phyloP scores from a whole-genome alignment of 2,888 invertebrate genomes.

The Caenorhabditis sp. region DNA sequence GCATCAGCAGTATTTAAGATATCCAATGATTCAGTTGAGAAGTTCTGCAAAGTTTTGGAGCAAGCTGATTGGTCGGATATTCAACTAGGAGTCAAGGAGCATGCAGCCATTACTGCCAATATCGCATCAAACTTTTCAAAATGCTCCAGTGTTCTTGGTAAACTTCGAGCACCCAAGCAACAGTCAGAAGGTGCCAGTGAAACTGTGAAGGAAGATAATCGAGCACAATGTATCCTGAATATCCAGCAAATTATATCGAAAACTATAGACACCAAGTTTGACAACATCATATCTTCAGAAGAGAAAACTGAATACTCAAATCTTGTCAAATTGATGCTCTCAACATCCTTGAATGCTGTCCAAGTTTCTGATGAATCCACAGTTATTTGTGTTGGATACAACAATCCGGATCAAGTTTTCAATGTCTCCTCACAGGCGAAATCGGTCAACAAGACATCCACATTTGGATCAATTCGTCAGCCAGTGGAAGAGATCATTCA shows the following conservation, averaged over 20 bases:
- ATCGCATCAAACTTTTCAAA: slow-evolving; percentile 10
- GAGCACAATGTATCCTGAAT: background rate
- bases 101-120: slow-evolving; percentile 6
- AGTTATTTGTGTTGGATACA: background rate
- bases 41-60: slow-evolving; percentile 22
- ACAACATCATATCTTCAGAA: background rate
- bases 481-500: slow-evolving; percentile 26
- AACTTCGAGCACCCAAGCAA: slow-evolving; percentile 11
- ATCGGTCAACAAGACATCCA: background rate
- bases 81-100: slow-evolving; percentile 11
- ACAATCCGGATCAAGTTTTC: background rate
- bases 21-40: slow-evolving; percentile 13
- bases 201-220: background rate
- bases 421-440: background rate
- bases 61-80: slow-evolving; percentile 27
- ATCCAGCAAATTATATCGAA: slow-evolving; percentile 2
- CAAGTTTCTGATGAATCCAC: background rate
- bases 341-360: background rate
- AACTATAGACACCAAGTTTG: background rate
- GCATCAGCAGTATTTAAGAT: slow-evolving; percentile 17
- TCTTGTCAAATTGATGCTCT: background rate
- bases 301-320: background rate
- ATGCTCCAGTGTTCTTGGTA: slow-evolving; percentile 20
- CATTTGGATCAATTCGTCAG: slow-evolving; percentile 9
- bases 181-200: slow-evolving; percentile 1